Evolutionary conservation across 2,797 vertebrate genomes (phyloP).

Genomic region (Tragelaphus eurycerus): DNA sequence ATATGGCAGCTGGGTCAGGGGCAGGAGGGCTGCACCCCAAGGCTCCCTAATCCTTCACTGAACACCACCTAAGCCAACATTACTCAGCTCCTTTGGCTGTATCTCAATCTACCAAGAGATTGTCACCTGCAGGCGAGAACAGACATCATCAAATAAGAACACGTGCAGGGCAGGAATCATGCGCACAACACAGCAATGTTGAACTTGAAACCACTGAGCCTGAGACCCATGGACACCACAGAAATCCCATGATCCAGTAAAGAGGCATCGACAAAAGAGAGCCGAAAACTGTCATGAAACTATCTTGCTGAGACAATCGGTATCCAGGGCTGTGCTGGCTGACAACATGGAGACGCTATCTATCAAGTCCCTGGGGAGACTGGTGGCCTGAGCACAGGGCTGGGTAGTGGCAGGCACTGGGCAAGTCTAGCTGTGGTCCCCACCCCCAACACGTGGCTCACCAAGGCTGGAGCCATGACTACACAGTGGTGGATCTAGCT

Average conservation of each 20-base stretch:
- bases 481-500: neutral
- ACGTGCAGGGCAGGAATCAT: accelerated
- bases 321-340: neutral
- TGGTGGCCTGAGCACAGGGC: neutral
- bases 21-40: neutral
- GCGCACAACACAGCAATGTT: accelerated
- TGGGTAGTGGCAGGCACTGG: neutral
- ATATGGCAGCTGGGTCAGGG: accelerated
- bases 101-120: neutral
- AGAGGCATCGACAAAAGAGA: neutral
- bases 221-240: accelerated
- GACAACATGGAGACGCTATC: neutral
- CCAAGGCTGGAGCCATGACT: neutral
- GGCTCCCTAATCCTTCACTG: neutral
- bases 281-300: neutral
- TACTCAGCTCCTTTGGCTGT: neutral
- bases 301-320: neutral
- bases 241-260: neutral
- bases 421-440: neutral
- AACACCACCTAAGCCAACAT: neutral
- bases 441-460: neutral
- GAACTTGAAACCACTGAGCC: neutral
- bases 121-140: neutral
- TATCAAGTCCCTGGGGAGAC: neutral
- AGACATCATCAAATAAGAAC: neutral